Evolutionary conservation across 2,797 vertebrate genomes (phyloP), one percentile per base, ranked within the genome.

Genomic region (Ceryle rudis): DNA sequence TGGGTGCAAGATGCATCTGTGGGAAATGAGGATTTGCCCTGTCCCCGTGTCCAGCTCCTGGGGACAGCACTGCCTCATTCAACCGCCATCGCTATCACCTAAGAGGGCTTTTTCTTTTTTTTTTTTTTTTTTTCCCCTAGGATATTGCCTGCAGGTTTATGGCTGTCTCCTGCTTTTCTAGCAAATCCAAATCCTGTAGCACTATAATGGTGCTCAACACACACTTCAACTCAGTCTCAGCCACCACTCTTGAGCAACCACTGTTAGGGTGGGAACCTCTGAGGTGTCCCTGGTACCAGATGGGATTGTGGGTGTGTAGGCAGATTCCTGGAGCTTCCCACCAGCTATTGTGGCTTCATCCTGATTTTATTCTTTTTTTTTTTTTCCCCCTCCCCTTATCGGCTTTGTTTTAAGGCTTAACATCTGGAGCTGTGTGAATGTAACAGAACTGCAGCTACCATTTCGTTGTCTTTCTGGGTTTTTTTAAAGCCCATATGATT

Each of bases 31-130:
- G 37, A 11, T 28, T 81, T 1, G 1, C 25, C 37, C 33, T 7
- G 5, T 35, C 6, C 19, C 49, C 1, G 0, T 9, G 3, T 1
- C 57, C 57, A 16, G 6, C 14, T 31, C 14, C 3, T n/a, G 71
- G 26, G 26, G 18, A 25, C 33, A n/a, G 51, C 7, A 0, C 29
- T 7, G 42, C 1, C 17, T 35, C 1, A 0, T 28, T 70, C 46
- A 66, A 8, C 65, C 31, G 10, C 2, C 10, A 17, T 14, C 60
- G 12, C 69, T 31, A 12, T 2, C 33, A 14, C 37, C 25, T 19
- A 6, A 28, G 58, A 33, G 4, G 7, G 5, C 0, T 9, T n/a
- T 15, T 5, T 51, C 31, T 33, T 21, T 41, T n/a, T n/a, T n/a
- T n/a, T n/a, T n/a, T n/a, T n/a, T n/a, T n/a, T n/a, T n/a, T n/a